Evolutionary conservation across 2,888 invertebrate species (phyloP).

Genomic region (Torymus texanus): DNA sequence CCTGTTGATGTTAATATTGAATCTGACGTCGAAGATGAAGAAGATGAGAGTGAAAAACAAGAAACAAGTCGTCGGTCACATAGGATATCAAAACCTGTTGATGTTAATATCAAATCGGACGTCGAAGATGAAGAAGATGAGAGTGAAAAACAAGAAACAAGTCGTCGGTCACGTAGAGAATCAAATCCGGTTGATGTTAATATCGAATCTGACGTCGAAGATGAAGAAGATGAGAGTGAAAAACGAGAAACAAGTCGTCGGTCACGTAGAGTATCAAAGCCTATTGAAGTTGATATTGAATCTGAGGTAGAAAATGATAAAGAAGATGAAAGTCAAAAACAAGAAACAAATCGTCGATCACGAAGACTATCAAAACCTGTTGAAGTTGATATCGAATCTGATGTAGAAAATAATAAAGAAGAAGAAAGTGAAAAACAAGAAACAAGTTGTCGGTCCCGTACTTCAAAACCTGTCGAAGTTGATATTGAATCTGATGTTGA

Average conservation of each 20-base stretch:
- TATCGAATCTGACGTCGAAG: not conserved
- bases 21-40: conserved; percentile 7
- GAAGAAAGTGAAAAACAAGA: conserved; percentile 7
- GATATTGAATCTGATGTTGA: not conserved
- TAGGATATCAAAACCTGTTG: too few relatives aligned
- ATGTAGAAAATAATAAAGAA: conserved; percentile 20
- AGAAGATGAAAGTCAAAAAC: conserved; percentile 4
- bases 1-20: conserved; percentile 5
- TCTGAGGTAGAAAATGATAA: conserved; percentile 15
- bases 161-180: not conserved
- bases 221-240: conserved; percentile 10
- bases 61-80: not conserved
- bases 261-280: too few relatives aligned
- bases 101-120: not conserved
- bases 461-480: too few relatives aligned
- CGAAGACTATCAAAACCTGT: too few relatives aligned
- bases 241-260: too few relatives aligned
- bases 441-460: not conserved
- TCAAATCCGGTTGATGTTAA: too few relatives aligned
- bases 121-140: not conserved
- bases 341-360: not conserved
- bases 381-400: too few relatives aligned
- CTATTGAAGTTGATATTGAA: not conserved
- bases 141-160: not conserved
- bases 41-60: conserved; percentile 8